phyloP scores from a whole-genome alignment of 1,140 invertebrate genomes.

The Zophobas morio region DNA sequence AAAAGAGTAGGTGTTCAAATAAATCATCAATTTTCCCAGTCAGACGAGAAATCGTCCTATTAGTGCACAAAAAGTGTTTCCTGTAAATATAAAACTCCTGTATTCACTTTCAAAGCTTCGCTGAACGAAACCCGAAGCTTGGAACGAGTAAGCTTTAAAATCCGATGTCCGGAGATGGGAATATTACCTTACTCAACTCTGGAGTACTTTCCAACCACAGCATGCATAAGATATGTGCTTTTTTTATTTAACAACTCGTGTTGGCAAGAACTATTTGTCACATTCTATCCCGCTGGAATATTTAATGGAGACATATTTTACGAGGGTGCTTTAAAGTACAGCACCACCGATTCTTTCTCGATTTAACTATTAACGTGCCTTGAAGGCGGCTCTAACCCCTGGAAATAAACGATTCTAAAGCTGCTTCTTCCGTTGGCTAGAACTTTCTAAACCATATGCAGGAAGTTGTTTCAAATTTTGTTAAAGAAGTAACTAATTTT shows the following conservation, averaged over 20 bases:
- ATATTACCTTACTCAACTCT: constrained; percentile 50
- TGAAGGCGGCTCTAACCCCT: neutral
- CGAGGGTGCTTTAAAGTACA: neutral
- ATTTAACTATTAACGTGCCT: constrained; percentile 22
- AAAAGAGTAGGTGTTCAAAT: neutral
- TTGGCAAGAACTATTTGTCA: constrained; percentile 56
- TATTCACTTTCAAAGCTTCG: neutral
- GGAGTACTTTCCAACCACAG: constrained; percentile 52
- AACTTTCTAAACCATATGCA: too few relatives aligned
- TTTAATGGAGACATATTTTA: constrained; percentile 54
- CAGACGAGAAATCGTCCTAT: too few relatives aligned
- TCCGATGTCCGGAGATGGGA: constrained; percentile 36
- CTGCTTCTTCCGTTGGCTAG: neutral
- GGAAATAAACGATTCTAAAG: neutral
- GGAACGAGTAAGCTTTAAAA: constrained; percentile 28
- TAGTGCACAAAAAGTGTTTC: neutral
- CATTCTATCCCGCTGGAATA: constrained; percentile 54
- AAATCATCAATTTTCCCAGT: neutral
- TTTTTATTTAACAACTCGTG: constrained; percentile 57
- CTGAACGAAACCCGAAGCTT: constrained; percentile 5
- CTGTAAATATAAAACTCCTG: neutral
- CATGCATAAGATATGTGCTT: constrained; percentile 54
- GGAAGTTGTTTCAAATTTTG: too few relatives aligned
- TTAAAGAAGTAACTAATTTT: too few relatives aligned
- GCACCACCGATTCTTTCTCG: neutral